Percentiles rank a stretch among this genome's conserved stretches.
Evolutionary conservation across 2,888 invertebrate species (phyloP).

Genomic region (Hololepta plana): DNA sequence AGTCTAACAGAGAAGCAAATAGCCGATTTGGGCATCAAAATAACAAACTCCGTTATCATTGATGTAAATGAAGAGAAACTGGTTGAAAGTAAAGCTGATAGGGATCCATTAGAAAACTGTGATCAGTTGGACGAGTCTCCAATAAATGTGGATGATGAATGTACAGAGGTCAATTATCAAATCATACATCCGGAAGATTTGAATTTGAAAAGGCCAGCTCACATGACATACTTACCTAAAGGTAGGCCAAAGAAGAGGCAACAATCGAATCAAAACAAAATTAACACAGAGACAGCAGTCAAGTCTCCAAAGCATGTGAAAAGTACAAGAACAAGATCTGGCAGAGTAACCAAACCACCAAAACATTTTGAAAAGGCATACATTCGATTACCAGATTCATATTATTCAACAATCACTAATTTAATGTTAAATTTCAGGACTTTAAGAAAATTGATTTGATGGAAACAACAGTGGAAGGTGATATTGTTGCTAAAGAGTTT

Average conservation of each 20-base stretch:
- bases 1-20: constrained; percentile 10
- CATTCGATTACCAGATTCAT: constrained; percentile 4
- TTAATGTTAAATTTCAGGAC: constrained; percentile 13
- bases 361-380: constrained; percentile 19
- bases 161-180: constrained; percentile 16
- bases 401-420: constrained; percentile 2
- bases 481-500: constrained; percentile 18
- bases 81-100: too few species aligned
- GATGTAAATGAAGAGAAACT: too few species aligned
- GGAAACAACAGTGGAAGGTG: constrained; percentile 9
- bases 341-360: constrained; percentile 21
- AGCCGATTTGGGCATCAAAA: constrained; percentile 8
- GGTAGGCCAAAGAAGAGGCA: constrained; percentile 18
- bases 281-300: constrained; percentile 5
- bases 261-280: constrained; percentile 7
- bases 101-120: too few species aligned
- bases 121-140: too few species aligned
- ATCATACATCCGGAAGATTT: constrained; percentile 21
- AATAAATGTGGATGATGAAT: constrained; percentile 7
- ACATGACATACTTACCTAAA: constrained; percentile 11
- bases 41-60: constrained; percentile 6
- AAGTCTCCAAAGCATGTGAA: constrained; percentile 10
- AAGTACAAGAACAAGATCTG: constrained; percentile 20
- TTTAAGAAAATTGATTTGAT: constrained; percentile 19
- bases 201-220: constrained; percentile 17